Percentiles rank a stretch among this genome's conserved stretches.
These are phyloP conservation scores for Ernsta delagoae DNA, from an alignment of 2,888 invertebrate species.

Conservation along the genomic window DNA sequence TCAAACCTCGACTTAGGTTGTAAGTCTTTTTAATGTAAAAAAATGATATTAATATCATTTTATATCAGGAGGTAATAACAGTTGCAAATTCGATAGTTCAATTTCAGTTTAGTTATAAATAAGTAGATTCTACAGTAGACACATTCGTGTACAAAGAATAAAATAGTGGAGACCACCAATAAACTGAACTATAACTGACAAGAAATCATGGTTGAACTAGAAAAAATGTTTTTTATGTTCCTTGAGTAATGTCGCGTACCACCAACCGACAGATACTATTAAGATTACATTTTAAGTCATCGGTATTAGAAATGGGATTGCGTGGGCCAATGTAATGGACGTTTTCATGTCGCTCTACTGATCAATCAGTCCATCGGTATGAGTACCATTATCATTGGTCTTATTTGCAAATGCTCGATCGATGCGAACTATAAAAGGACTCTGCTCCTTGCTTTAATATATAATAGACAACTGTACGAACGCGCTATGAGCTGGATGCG, in stretches of 20 bases:
- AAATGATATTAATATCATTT: too few relatives aligned
- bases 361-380: slow-evolving; percentile 43
- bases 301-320: slow-evolving; percentile 33
- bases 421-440: slow-evolving; percentile 49
- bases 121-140: too few relatives aligned
- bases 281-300: slow-evolving; percentile 36
- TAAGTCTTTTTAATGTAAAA: too few relatives aligned
- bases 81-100: too few relatives aligned
- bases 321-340: slow-evolving; percentile 32
- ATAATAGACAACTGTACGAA: neutral
- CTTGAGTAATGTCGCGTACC: slow-evolving; percentile 28
- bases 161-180: neutral
- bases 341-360: slow-evolving; percentile 35
- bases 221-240: slow-evolving; percentile 23
- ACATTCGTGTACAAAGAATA: too few relatives aligned
- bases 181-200: neutral
- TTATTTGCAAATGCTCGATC: slow-evolving; percentile 75
- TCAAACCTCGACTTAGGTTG: too few relatives aligned
- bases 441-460: slow-evolving; percentile 7
- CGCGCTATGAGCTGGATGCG: slow-evolving; percentile 9
- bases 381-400: slow-evolving; percentile 60
- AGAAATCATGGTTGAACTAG: slow-evolving; percentile 12
- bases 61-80: too few relatives aligned
- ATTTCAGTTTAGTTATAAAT: too few relatives aligned
- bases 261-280: slow-evolving; percentile 33